These are phyloP conservation scores for Seriola dumerili DNA, from an alignment of 2,113 vertebrate species.

Conservation along the genomic window DNA sequence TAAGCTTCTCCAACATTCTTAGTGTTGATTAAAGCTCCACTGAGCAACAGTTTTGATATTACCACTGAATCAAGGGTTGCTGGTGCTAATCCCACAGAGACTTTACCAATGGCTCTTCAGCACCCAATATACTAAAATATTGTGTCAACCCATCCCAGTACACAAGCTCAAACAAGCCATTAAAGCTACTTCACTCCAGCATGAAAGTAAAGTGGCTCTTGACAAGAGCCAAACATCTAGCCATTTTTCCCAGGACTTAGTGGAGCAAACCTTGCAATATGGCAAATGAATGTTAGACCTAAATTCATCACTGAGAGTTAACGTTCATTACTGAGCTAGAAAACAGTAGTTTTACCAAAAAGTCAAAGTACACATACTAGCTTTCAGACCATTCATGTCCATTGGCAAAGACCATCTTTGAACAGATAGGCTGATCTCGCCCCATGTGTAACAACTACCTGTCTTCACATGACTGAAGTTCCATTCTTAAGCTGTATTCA, in stretches of 20 bases:
- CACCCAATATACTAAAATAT: neutral
- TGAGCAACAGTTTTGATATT: constrained; percentile 7
- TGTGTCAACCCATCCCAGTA: neutral
- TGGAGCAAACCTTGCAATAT: neutral
- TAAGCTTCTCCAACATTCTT: constrained; percentile 1
- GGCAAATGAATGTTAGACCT: neutral
- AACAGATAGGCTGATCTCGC: neutral
- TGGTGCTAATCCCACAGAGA: neutral
- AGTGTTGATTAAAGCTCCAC: constrained; percentile 11
- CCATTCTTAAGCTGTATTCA: neutral
- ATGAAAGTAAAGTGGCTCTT: neutral
- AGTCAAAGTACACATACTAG: neutral
- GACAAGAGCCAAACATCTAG: neutral
- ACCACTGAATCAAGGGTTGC: neutral
- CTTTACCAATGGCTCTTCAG: neutral
- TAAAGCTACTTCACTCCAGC: neutral
- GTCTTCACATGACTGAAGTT: neutral
- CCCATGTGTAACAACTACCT: neutral
- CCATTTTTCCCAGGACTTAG: neutral
- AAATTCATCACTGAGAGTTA: neutral
- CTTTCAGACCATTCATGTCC: neutral
- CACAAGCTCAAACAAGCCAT: neutral
- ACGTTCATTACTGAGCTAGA: neutral
- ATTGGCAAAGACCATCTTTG: neutral
- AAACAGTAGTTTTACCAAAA: neutral